A percentile compares a stretch with the other conserved stretches of the same genome.
These are phyloP conservation scores for Stenotaenia linearis DNA, from an alignment of 2,888 invertebrate species.

Conservation along the genomic window DNA sequence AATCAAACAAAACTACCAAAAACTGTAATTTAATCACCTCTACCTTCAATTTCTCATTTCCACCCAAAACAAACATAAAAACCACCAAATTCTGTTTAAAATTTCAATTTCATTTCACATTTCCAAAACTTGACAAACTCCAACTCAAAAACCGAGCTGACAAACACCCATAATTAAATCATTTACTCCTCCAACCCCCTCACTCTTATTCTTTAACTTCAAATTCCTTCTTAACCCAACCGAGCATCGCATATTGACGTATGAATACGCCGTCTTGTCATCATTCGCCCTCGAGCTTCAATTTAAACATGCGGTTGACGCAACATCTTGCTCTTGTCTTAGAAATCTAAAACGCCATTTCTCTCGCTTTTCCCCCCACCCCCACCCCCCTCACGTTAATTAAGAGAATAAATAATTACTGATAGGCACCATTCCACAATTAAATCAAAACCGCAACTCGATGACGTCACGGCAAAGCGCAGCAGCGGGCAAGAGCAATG, in stretches of 20 bases:
- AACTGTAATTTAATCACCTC: too few species aligned
- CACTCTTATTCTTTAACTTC: too few species aligned
- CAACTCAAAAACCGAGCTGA: too few species aligned
- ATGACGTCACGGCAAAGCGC: conserved; percentile 26
- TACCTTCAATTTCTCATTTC: too few species aligned
- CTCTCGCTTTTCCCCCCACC: neutral
- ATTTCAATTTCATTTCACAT: too few species aligned
- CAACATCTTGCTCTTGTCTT: neutral
- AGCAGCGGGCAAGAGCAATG: neutral
- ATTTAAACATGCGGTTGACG: neutral
- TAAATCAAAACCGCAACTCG: conserved; percentile 30
- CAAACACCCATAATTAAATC: neutral
- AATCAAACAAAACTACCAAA: too few species aligned
- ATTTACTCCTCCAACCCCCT: too few species aligned
- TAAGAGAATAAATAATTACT: conserved; percentile 32
- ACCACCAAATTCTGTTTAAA: too few species aligned
- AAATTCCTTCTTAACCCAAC: neutral
- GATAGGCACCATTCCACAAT: conserved; percentile 27
- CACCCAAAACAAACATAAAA: too few species aligned
- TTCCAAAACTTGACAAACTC: too few species aligned
- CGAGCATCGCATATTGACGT: neutral
- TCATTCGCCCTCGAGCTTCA: conserved; percentile 4
- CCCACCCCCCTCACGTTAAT: conserved; percentile 8
- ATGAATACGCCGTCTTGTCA: neutral
- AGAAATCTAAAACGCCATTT: conserved; percentile 5